Base-by-base conservation (phyloP, 2,113 vertebrate genomes). In the Cebus imitator region DNA sequence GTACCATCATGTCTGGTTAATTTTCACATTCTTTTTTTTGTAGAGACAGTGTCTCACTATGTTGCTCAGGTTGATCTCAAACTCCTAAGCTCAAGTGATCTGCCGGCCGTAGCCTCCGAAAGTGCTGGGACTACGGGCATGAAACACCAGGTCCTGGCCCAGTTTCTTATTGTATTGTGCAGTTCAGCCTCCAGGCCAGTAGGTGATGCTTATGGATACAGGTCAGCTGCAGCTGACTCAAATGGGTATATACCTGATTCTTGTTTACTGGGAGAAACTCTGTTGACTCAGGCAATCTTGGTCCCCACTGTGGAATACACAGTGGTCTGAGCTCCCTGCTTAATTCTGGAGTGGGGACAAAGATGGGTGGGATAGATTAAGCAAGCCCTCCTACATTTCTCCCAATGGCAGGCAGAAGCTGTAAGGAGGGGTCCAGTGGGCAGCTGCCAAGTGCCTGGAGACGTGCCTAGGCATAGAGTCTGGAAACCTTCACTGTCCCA, bases 1-100 rank as follows among this genome's bases (percentile, higher is more conserved):
- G 27, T 13, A 14, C 12, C 61, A 64, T 27, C 27, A 14, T 32
- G 61, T 27, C 27, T 14, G 5, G 61, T 13, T 64, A 64, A 64
- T 64, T 32, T 14, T 2, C 12, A 64, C 30, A 2, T 0, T 40
- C 37, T 3, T 14, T 64, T 30, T 64, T 64, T 14, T 64, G 2
- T 64, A 30, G 61, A 64, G 27, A 64, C 4, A 13, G 61, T 27
- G 12, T 64, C 61, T 30, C 61, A 64, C 27, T 64, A 3, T 30
- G 61, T 64, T 64, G 61, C 61, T 27, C 61, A 30, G 27, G 61
- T 64, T 64, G 61, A 30, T 64, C 30, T 30, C 27, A 5, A 64
- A 64, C 25, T 64, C 61, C 61, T 64, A 30, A 64, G 27, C 61
- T 64, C 61, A 64, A 30, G 5, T 64, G 61, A 64, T 64, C 5